Evolutionary conservation across 2,888 invertebrate genomes (phyloP).

Genomic region (Patella ulyssiponensis): DNA sequence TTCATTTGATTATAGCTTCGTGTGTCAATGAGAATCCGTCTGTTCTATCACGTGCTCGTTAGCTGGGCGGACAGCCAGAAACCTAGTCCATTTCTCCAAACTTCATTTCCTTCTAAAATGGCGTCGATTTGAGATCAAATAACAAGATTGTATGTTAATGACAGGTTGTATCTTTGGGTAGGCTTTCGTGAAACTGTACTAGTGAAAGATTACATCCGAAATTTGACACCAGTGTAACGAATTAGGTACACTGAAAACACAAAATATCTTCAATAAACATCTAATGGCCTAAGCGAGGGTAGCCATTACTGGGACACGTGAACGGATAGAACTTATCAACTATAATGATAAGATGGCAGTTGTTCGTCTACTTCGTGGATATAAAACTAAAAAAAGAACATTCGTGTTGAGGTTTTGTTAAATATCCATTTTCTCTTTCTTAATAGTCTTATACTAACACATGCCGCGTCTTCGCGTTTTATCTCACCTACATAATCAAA

Average conservation of each 20-base stretch:
- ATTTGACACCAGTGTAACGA: constrained; percentile 11
- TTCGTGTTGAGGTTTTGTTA: too few species aligned
- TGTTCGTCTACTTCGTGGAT: too few species aligned
- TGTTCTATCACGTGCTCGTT: background rate
- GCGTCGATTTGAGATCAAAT: background rate
- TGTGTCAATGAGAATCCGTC: background rate
- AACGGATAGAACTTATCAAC: too few species aligned
- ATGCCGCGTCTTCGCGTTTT: too few species aligned
- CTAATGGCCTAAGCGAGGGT: background rate
- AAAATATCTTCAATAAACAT: constrained; percentile 15
- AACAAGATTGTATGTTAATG: constrained; percentile 9
- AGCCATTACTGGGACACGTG: too few species aligned
- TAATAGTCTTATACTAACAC: too few species aligned
- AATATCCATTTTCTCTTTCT: too few species aligned
- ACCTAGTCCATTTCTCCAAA: background rate
- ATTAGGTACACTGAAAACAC: constrained; percentile 1
- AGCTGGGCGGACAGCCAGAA: background rate
- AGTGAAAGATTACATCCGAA: constrained; percentile 10
- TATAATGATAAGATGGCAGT: too few species aligned
- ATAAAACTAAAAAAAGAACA: too few species aligned
- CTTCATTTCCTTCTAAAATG: constrained; percentile 8
- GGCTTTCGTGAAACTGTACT: background rate
- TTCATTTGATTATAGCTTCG: background rate
- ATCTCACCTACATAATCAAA: too few species aligned
- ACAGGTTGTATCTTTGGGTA: background rate